Evolutionary conservation across 2,113 vertebrate genomes (phyloP).

Genomic region (Crocuta crocuta): DNA sequence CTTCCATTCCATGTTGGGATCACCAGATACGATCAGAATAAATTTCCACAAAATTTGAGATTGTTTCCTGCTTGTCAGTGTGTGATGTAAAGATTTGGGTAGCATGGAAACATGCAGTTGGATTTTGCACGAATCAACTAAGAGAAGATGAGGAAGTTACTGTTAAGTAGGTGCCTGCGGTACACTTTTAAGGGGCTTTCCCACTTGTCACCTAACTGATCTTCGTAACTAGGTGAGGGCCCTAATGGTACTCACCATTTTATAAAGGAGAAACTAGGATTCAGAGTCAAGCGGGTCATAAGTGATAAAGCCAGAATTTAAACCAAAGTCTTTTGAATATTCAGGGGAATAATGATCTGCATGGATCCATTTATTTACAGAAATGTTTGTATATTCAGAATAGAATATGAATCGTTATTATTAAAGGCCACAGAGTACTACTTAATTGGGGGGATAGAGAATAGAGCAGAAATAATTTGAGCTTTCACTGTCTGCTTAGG

Average conservation of each 20-base stretch:
- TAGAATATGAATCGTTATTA: slow-evolving; percentile 8
- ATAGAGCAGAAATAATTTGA: slow-evolving; percentile 34
- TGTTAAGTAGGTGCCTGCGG: neutral
- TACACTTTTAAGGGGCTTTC: neutral
- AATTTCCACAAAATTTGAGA: slow-evolving; percentile 38
- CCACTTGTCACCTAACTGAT: neutral
- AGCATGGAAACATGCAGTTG: neutral
- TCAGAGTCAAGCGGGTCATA: neutral
- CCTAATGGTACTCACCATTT: neutral
- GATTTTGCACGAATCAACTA: slow-evolving; percentile 10
- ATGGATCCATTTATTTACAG: neutral
- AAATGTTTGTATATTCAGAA: slow-evolving; percentile 32
- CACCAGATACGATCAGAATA: neutral
- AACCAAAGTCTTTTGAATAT: neutral
- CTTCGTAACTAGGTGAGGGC: neutral
- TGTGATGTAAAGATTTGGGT: neutral
- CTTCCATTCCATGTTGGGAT: slow-evolving; percentile 23
- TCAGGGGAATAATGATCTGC: neutral
- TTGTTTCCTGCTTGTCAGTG: neutral
- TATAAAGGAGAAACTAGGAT: neutral
- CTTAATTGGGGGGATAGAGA: neutral
- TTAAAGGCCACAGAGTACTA: neutral
- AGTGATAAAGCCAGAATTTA: slow-evolving; percentile 52
- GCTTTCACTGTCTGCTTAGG: slow-evolving; percentile 10
- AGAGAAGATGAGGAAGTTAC: neutral